Conservation (phyloP, 2,888 invertebrate species). For the Mythimna impura region DNA sequence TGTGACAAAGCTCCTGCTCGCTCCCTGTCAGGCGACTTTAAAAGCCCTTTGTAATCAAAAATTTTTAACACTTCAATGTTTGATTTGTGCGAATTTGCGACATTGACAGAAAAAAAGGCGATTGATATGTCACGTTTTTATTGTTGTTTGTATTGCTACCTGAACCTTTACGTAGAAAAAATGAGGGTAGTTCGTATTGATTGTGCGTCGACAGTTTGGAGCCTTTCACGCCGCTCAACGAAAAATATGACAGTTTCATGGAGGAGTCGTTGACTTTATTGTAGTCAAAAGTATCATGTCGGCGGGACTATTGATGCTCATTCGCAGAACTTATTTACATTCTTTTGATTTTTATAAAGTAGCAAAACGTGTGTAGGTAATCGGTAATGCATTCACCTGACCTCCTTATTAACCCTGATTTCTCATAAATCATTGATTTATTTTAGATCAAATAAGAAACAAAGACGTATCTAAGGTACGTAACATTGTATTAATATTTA, state of each 20-base stretch:
- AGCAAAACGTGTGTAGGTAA: not conserved
- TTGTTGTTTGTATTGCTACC: slow-evolving; percentile 88
- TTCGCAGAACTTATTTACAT: slow-evolving; percentile 71
- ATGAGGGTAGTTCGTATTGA: slow-evolving; percentile 77
- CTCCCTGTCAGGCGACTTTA: slow-evolving; percentile 81
- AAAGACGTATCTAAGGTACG: slow-evolving; percentile 36
- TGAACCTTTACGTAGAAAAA: slow-evolving; percentile 80
- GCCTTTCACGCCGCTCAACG: slow-evolving; percentile 74
- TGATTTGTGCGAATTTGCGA: slow-evolving; percentile 89
- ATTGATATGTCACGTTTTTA: slow-evolving; percentile 89
- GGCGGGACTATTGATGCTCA: slow-evolving; percentile 76
- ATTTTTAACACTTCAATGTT: slow-evolving; percentile 89
- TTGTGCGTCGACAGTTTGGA: slow-evolving; percentile 77
- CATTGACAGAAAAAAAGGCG: slow-evolving; percentile 81
- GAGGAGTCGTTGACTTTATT: slow-evolving; percentile 84
- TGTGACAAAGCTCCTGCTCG: slow-evolving; percentile 80
- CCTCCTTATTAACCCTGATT: not conserved
- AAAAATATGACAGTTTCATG: slow-evolving; percentile 81
- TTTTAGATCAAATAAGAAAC: slow-evolving; percentile 45
- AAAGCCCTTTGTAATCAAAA: slow-evolving; percentile 83
- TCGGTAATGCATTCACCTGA: not conserved
- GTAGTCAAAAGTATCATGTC: slow-evolving; percentile 78
- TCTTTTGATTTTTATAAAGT: slow-evolving; percentile 35
- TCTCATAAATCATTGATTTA: slow-evolving; percentile 1
- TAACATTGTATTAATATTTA: slow-evolving; percentile 68